Evolutionary conservation across 2,113 vertebrate genomes (phyloP).

Genomic region (Cyphomyrus plagiostoma): DNA sequence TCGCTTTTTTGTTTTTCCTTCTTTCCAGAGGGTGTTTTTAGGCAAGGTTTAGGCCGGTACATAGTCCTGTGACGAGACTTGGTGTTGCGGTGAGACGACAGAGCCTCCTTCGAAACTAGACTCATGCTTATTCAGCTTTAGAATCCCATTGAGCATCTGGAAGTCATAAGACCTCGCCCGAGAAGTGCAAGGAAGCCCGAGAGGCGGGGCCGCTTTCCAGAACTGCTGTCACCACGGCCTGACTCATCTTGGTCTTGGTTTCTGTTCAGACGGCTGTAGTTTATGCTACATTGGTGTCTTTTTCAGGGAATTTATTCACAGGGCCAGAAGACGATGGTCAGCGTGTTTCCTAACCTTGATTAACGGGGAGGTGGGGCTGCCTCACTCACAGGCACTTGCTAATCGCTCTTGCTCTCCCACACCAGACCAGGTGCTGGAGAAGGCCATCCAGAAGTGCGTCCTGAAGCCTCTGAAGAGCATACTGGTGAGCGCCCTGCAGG

Average conservation of each 20-base stretch:
- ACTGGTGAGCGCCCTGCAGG: constrained; percentile 68
- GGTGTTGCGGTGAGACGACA: neutral
- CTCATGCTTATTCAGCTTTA: neutral
- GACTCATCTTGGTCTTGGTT: neutral
- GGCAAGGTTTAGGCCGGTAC: neutral
- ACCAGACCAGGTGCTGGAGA: constrained; percentile 84
- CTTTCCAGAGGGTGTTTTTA: neutral
- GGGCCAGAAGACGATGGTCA: neutral
- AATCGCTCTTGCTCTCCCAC: constrained; percentile 26
- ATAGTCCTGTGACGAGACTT: neutral
- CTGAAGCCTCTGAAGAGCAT: constrained; percentile 79
- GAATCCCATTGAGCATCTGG: neutral
- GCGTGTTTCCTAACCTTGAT: neutral
- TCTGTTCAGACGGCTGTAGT: neutral
- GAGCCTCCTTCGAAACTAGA: neutral
- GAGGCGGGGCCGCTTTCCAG: neutral
- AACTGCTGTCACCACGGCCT: neutral
- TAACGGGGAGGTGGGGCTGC: neutral
- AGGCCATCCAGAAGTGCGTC: constrained; percentile 92
- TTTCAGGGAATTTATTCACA: neutral
- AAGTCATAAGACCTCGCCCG: neutral
- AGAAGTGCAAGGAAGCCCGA: neutral
- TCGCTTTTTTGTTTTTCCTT: neutral
- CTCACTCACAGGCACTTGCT: neutral
- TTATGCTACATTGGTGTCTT: neutral